Percentiles rank a stretch among this genome's conserved stretches.
phyloP scores from a whole-genome alignment of 2,888 invertebrate genomes.

The Conops quadrifasciatus region DNA sequence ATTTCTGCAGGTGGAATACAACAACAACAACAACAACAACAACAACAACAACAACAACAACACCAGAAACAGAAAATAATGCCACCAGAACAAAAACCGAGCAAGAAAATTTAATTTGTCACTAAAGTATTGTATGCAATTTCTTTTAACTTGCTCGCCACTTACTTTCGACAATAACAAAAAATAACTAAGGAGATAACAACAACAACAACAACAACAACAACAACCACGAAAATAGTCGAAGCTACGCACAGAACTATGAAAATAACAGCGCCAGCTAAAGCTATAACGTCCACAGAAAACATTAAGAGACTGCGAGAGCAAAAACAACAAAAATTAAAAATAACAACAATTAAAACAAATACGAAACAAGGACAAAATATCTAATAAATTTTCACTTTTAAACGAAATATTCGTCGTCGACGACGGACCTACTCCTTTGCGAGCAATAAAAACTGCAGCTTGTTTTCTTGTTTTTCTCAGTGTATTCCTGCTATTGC shows the following conservation, averaged over 20 bases:
- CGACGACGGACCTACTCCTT: too few relatives aligned
- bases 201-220: slow-evolving; percentile 20
- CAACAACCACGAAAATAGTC: slow-evolving; percentile 20
- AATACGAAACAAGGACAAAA: too few relatives aligned
- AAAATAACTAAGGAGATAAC: slow-evolving; percentile 9
- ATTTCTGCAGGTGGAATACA: not conserved
- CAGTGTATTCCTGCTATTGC: too few relatives aligned
- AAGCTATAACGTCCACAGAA: not conserved
- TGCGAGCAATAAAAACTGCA: too few relatives aligned
- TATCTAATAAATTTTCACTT: too few relatives aligned
- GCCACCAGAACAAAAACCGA: slow-evolving; percentile 42
- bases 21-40: slow-evolving; percentile 13
- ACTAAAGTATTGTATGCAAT: not conserved
- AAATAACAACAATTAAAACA: not conserved
- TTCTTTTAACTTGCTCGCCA: not conserved
- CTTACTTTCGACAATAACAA: too few relatives aligned
- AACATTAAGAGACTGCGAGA: not conserved
- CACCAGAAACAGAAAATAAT: slow-evolving; percentile 21
- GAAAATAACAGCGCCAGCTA: not conserved
- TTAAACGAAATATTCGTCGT: too few relatives aligned
- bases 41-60: slow-evolving; percentile 33
- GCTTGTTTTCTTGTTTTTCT: too few relatives aligned
- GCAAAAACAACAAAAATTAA: not conserved
- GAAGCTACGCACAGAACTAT: not conserved
- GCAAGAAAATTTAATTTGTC: slow-evolving; percentile 22